Conservation (phyloP, 2,797 vertebrate species). For the Notoglanidium macrostoma region DNA sequence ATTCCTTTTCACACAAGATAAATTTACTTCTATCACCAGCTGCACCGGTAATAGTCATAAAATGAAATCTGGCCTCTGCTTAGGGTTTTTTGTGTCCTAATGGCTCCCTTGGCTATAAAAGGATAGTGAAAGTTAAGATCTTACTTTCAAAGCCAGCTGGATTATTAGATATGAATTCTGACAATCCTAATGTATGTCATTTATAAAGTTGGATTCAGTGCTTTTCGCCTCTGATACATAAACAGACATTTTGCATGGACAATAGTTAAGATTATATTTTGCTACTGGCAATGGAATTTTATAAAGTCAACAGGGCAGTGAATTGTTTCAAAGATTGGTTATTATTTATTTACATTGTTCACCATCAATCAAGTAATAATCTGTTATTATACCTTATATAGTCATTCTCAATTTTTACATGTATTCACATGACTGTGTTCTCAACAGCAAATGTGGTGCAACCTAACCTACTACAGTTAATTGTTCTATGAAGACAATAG, state of each 20-base stretch:
- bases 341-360: not conserved
- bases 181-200: conserved; percentile 17
- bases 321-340: not conserved
- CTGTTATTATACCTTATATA: not conserved
- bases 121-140: conserved; percentile 51
- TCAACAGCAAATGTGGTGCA: not conserved
- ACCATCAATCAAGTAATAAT: not conserved
- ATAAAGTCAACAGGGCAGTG: not conserved
- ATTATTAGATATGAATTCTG: conserved; percentile 40
- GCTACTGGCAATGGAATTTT: not conserved
- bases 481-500: conserved; percentile 27
- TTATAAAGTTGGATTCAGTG: conserved; percentile 19
- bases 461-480: conserved; percentile 17
- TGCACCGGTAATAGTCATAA: conserved; percentile 40
- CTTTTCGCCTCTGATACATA: not conserved
- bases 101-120: conserved; percentile 37
- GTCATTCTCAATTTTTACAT: not conserved
- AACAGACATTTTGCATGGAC: not conserved
- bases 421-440: not conserved
- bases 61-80: conserved; percentile 49
- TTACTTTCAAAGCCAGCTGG: conserved; percentile 34
- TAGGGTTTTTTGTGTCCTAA: conserved; percentile 9
- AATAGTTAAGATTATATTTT: conserved; percentile 2
- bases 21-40: conserved; percentile 36
- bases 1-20: conserved; percentile 48